Evolutionary conservation across 2,113 vertebrate species (phyloP).

Genomic region (Tichodroma muraria): DNA sequence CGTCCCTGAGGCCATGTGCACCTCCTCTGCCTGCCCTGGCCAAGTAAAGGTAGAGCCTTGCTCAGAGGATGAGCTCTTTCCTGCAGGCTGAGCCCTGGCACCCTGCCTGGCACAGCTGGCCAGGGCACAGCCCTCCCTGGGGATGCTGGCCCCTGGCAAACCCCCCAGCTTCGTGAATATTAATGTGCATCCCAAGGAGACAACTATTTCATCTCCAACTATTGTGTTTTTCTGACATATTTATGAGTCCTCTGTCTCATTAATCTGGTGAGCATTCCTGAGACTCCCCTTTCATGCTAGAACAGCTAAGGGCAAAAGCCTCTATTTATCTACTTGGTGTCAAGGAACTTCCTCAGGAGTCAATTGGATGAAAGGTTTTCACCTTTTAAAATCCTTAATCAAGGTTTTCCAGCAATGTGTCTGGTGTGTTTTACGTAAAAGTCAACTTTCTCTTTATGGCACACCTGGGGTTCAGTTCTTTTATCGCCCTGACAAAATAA

Average conservation of each 20-base stretch:
- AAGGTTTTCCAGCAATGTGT: conserved; percentile 41
- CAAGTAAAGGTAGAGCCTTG: not conserved
- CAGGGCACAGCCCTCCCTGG: not conserved
- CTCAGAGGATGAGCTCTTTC: not conserved
- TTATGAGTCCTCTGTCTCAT: conserved; percentile 59
- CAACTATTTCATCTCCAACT: conserved; percentile 42
- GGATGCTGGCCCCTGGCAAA: not conserved
- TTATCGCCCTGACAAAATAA: conserved; percentile 37
- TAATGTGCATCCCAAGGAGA: not conserved
- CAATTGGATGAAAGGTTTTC: conserved; percentile 49
- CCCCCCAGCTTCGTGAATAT: not conserved
- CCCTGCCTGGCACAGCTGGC: not conserved
- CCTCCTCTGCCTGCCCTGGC: not conserved
- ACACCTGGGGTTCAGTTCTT: not conserved
- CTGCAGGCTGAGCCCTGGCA: not conserved
- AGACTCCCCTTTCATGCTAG: conserved; percentile 55
- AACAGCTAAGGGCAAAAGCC: conserved; percentile 60
- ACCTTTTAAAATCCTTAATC: conserved; percentile 56
- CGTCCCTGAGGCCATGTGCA: not conserved
- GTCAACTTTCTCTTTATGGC: conserved; percentile 15
- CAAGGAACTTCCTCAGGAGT: conserved; percentile 36
- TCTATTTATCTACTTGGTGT: conserved; percentile 46
- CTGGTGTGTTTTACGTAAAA: conserved; percentile 30
- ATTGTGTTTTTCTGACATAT: conserved; percentile 60
- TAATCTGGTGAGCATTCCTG: conserved; percentile 51